A percentile compares a stretch with the other conserved stretches of the same genome.
phyloP scores from a whole-genome alignment of 2,888 invertebrate species.

The Tetramorium bicarinatum region DNA sequence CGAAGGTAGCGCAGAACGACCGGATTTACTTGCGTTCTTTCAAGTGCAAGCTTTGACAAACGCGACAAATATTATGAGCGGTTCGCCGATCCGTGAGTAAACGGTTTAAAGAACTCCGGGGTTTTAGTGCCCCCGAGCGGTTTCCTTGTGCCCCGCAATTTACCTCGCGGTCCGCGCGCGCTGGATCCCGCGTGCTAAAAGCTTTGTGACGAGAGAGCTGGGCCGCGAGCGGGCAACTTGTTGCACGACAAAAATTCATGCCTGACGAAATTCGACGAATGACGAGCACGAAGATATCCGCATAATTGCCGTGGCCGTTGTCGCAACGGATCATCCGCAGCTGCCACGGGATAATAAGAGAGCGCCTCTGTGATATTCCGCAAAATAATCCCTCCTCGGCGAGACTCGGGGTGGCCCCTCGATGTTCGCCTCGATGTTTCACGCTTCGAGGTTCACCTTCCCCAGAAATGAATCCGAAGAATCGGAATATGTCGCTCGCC shows the following conservation, averaged over 20 bases:
- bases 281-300: conserved; percentile 58
- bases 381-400: conserved; percentile 67
- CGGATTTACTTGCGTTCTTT: conserved; percentile 65
- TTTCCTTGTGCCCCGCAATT: conserved; percentile 62
- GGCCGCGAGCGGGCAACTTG: conserved; percentile 66
- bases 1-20: conserved; percentile 43
- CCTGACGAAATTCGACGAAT: conserved; percentile 66
- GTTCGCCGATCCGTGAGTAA: conserved; percentile 83
- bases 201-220: conserved; percentile 54
- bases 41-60: conserved; percentile 71
- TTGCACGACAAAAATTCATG: conserved; percentile 76
- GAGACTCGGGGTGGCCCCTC: conserved; percentile 58
- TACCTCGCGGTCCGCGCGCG: conserved; percentile 54
- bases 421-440: conserved; percentile 32
- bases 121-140: conserved; percentile 9
- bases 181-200: conserved; percentile 60
- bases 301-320: conserved; percentile 75
- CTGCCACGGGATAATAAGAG: conserved; percentile 72
- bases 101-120: conserved; percentile 82
- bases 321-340: conserved; percentile 81
- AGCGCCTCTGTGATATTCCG: conserved; percentile 60
- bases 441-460: conserved; percentile 46
- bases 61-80: conserved; percentile 85
- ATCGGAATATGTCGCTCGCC: background rate
- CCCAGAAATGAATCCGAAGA: conserved; percentile 47